Base-by-base conservation (phyloP, 2,888 invertebrate species). In the Candidula unifasciata region DNA sequence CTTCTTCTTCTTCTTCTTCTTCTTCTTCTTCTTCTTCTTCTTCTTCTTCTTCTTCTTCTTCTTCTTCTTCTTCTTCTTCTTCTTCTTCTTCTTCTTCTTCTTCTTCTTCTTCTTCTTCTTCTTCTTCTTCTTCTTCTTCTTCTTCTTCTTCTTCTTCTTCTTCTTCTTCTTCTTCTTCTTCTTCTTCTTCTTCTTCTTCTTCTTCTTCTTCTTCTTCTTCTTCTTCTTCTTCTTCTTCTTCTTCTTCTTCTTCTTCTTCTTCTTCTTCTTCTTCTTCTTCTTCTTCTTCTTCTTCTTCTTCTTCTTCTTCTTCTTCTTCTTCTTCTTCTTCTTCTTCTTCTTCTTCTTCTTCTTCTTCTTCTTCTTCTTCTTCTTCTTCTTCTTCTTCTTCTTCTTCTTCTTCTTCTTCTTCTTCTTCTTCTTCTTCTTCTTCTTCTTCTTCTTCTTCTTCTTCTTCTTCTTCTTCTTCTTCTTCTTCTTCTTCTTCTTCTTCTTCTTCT, bases 31-130 rank as follows among this genome's bases (percentile, higher is more conserved):
- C 35, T 64, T 78, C 60, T 60, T 64, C 33, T 33, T 30, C 60
- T 78, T 64, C 60, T 60, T 64, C 21, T 64, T 60, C 60, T 60
- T 64, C 33, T 64, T 78, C 78, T 78, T 78, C 78, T 78, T 64
- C 64, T 13, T 64, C 66, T 66, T 35, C n/a, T 66, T 66, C 66
- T 37, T 60, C 37, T n/a, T 66, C 24, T 35, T 8, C 35, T 79
- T 66, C 35, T 66, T 37, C 21, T 35, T 66, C 35, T 79, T 66
- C 79, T 35, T 66, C 64, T 66, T 66, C 35, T 66, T 79, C 33
- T 79, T 64, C 54, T 18, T 78, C 37, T 44, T n/a, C 37, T 21
- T 74, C 74, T 74, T 21, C 37, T 37, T 74, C 21, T 13, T 37
- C 37, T 3, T 74, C 74, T 74, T 5, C 18, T 37, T 74, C 3